Conservation (phyloP, 2,113 vertebrate species). For the Psophia crepitans region DNA sequence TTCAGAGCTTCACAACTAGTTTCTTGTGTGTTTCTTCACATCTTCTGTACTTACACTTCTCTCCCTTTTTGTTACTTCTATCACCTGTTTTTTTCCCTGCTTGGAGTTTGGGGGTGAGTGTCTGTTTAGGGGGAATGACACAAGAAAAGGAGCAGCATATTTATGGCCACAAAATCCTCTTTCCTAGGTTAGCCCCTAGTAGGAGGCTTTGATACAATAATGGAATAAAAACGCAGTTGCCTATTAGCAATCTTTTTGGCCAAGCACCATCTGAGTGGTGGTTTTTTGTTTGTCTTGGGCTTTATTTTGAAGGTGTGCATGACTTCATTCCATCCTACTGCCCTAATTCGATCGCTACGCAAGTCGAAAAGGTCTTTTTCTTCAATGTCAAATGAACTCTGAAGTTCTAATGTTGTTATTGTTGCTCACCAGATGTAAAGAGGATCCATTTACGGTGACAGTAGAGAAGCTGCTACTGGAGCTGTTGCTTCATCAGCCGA, state of each 20-base stretch:
- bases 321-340: background rate
- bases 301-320: background rate
- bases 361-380: background rate
- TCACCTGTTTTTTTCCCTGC: background rate
- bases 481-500: background rate
- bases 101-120: background rate
- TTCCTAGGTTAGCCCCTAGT: background rate
- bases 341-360: background rate
- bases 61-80: background rate
- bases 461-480: background rate
- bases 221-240: background rate
- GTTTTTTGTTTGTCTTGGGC: background rate
- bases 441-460: background rate
- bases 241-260: background rate
- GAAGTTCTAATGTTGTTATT: background rate
- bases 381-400: background rate
- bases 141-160: background rate
- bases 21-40: background rate
- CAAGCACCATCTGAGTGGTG: background rate
- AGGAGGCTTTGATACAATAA: background rate
- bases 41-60: background rate
- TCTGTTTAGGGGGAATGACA: background rate
- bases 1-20: background rate
- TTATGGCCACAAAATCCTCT: rapidly evolving
- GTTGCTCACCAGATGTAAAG: background rate